These are phyloP conservation scores for Sitta europaea DNA, from an alignment of 2,113 vertebrate species.

Conservation along the genomic window DNA sequence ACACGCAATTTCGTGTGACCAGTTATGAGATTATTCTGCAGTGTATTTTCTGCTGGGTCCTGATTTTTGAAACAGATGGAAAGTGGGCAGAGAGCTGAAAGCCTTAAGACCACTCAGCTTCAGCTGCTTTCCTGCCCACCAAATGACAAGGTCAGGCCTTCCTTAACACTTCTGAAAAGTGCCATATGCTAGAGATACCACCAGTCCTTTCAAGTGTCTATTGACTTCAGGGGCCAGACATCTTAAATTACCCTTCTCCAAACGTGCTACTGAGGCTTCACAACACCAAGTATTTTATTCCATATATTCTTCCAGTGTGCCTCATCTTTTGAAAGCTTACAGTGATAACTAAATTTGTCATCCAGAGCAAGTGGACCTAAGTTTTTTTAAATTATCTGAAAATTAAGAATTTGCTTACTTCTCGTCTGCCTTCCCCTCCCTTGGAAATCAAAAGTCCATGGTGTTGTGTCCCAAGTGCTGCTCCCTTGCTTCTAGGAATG, in stretches of 20 bases:
- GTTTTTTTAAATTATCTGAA: not conserved
- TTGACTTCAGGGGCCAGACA: not conserved
- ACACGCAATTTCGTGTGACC: not conserved
- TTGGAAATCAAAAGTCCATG: not conserved
- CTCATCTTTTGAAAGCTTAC: not conserved
- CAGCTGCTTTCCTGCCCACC: conserved; percentile 20
- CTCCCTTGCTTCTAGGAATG: not conserved
- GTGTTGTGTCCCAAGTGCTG: not conserved
- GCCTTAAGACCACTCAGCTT: conserved; percentile 17
- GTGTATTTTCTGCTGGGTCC: not conserved
- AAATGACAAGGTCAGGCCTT: conserved; percentile 9
- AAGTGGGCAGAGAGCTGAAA: conserved; percentile 22
- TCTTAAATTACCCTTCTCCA: not conserved
- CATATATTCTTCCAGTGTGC: not conserved
- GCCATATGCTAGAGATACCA: not conserved
- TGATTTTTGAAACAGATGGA: conserved; percentile 35
- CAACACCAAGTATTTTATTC: not conserved
- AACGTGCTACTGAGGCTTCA: not conserved
- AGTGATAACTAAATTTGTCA: not conserved
- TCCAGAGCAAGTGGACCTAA: not conserved
- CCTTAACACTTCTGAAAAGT: not conserved
- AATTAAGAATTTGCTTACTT: not conserved
- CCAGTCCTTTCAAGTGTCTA: not conserved
- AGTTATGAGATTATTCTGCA: not conserved
- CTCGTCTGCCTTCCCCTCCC: not conserved